Conservation (phyloP, 2,113 vertebrate species). For the Embiotoca jacksoni region DNA sequence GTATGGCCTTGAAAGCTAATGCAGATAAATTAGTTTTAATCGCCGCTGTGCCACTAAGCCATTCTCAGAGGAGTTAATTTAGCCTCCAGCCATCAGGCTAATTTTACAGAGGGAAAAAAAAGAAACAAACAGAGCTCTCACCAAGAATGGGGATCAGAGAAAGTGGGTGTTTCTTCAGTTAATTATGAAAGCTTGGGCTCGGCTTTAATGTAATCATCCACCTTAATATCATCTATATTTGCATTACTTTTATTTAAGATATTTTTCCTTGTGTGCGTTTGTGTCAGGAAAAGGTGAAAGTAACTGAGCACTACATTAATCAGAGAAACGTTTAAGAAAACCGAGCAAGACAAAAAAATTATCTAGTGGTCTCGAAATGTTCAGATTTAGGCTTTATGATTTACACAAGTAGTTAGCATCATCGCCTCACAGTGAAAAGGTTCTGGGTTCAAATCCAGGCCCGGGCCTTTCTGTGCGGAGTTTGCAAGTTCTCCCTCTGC, state of each 20-base stretch:
- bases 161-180: not conserved
- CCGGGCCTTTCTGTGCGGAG: too few species aligned
- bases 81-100: constrained; percentile 21
- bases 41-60: constrained; percentile 27
- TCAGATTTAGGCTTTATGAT: too few species aligned
- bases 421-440: too few species aligned
- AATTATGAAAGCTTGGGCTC: not conserved
- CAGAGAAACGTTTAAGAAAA: not conserved
- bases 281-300: not conserved
- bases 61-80: constrained; percentile 36
- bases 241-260: not conserved
- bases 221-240: constrained; percentile 11
- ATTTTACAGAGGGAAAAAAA: constrained; percentile 12
- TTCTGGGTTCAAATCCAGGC: too few species aligned
- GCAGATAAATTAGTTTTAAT: constrained; percentile 57
- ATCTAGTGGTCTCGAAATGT: too few species aligned
- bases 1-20: constrained; percentile 18
- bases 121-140: not conserved
- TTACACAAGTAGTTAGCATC: too few species aligned
- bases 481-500: too few species aligned
- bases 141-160: not conserved
- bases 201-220: not conserved
- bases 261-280: not conserved
- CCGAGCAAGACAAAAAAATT: too few species aligned
- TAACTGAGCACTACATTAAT: not conserved